phyloP scores from a whole-genome alignment of 2,888 invertebrate genomes.

The Pollenia labialis region DNA sequence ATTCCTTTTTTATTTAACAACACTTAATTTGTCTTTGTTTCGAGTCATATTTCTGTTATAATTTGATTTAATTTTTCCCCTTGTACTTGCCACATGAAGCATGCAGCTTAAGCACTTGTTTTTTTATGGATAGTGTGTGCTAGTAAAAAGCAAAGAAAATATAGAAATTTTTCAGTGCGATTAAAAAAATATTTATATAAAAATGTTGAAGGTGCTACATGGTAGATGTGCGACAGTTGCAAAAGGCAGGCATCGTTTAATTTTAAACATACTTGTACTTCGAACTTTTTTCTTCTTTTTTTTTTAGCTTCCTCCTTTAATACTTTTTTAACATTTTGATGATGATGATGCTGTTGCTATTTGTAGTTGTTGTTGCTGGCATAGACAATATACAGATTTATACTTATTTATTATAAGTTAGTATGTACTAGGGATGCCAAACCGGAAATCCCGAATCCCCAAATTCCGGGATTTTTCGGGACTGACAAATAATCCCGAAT shows the following conservation, averaged over 20 bases:
- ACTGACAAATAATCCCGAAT: no score
- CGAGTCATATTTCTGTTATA: conserved; percentile 68
- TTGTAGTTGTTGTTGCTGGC: conserved; percentile 43
- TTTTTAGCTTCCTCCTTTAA: background rate
- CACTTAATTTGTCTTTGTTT: conserved; percentile 68
- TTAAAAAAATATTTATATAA: conserved; percentile 60
- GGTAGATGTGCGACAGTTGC: conserved; percentile 72
- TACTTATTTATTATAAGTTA: conserved; percentile 13
- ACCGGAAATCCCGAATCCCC: no score
- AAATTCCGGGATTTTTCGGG: no score
- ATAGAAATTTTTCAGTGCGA: conserved; percentile 46
- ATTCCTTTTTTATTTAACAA: conserved; percentile 54
- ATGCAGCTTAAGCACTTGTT: conserved; percentile 54
- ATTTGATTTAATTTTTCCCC: conserved; percentile 61
- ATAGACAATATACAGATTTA: conserved; percentile 39
- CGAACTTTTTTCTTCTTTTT: conserved; percentile 11
- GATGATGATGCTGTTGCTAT: conserved; percentile 23
- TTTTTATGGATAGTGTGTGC: conserved; percentile 47
- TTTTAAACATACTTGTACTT: conserved; percentile 70
- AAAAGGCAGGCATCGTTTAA: conserved; percentile 72
- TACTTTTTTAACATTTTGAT: conserved; percentile 50
- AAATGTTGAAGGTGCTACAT: conserved; percentile 71
- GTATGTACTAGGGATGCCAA: no score
- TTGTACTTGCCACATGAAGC: conserved; percentile 55
- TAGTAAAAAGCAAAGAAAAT: conserved; percentile 43